Conservation (phyloP, 2,888 invertebrate species). For the Cyclophora albipunctata region DNA sequence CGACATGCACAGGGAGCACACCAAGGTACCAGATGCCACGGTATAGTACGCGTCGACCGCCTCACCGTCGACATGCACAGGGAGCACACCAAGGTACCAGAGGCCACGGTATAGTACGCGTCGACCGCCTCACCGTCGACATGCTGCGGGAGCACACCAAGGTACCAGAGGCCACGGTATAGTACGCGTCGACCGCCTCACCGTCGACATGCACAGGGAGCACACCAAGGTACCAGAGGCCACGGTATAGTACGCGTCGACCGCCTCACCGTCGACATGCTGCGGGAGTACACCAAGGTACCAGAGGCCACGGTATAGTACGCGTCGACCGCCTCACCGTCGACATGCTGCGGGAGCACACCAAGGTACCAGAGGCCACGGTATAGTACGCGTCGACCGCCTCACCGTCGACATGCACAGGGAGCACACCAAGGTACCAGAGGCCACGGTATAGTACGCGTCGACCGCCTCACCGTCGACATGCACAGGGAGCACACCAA, state of each 20-base stretch:
- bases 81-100: constrained; percentile 81
- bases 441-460: constrained; percentile 45
- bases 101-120: constrained; percentile 45
- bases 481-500: constrained; percentile 86
- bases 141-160: constrained; percentile 86
- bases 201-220: constrained; percentile 86
- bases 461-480: constrained; percentile 86
- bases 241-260: constrained; percentile 73
- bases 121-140: constrained; percentile 86
- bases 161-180: constrained; percentile 33
- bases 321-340: constrained; percentile 86
- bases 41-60: constrained; percentile 78
- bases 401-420: constrained; percentile 86
- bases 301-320: too few relatives aligned
- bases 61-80: constrained; percentile 86
- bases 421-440: constrained; percentile 79
- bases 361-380: constrained; percentile 64
- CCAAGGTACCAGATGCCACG: too few relatives aligned
- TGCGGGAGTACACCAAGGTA: constrained; percentile 84
- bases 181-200: constrained; percentile 82
- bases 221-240: constrained; percentile 77
- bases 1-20: too few relatives aligned
- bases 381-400: constrained; percentile 78
- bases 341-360: constrained; percentile 86
- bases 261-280: constrained; percentile 85